Base-by-base conservation (phyloP, 2,113 vertebrate genomes). In the Carassius auratus region DNA sequence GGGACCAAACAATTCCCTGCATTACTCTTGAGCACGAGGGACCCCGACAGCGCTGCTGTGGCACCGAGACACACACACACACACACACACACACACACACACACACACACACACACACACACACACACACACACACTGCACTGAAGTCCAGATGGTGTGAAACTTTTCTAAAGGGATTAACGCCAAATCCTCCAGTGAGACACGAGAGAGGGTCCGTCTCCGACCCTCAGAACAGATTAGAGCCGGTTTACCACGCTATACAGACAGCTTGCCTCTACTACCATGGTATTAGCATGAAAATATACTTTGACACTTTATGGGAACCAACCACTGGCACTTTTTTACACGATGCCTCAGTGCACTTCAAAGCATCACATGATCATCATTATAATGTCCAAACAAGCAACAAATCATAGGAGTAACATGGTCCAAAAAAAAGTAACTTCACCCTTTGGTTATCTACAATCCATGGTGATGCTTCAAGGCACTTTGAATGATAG, bases 111-210 rank as follows among this genome's bases (percentile, higher is more conserved):
- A 75, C 15, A 75, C 71, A 73, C 69, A 73, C 30, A 69, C 66
- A 66, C 62, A 61, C 57, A 61, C 55, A 59, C 19, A 59, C 55
- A 21, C 55, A 59, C 55, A 64, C 26, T n/a, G 91, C 93, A 91
- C 88, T 89, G 90, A 93, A 94, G 90, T 94, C 93, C 94, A 95
- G 94, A 95, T 95, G 94, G 94, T 93, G 92, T 89, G 90, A 93
- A 95, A 94, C 92, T 92, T 93, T 91, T 89, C 89, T 84, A 89
- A 91, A 91, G 92, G 93, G 93, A 95, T 95, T 95, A 95, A 85
- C 85, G 92, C 87, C 91, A 94, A 94, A 93, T 94, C 93, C 93
- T 90, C 61, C 74, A 15, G 90, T 93, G 92, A 94, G 92, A 92
- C 84, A 68, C 38, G 55, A 59, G 62, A 12, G 61, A 75, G 33